Evolutionary conservation across 2,888 invertebrate genomes (phyloP).

Genomic region (Aelia acuminata): DNA sequence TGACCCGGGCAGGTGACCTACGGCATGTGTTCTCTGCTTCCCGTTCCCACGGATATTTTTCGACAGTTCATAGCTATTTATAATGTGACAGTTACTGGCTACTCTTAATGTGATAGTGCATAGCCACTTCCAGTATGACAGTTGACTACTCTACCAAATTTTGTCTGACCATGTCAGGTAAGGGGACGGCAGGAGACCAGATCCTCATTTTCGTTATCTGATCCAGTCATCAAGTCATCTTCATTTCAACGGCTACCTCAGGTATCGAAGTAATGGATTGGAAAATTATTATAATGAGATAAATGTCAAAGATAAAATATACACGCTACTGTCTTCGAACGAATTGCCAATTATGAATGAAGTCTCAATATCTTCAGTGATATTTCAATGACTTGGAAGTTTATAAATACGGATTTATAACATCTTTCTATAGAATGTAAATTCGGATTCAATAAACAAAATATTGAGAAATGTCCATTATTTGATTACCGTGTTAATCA

Average conservation of each 20-base stretch:
- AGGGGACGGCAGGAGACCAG: background rate
- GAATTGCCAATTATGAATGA: background rate
- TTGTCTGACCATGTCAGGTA: background rate
- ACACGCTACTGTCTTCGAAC: background rate
- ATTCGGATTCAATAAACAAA: no score
- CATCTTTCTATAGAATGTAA: no score
- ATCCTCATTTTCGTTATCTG: background rate
- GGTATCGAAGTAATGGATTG: background rate
- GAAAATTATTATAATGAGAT: background rate
- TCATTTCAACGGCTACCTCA: background rate
- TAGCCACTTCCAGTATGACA: no score
- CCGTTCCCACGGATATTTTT: slow-evolving; percentile 22
- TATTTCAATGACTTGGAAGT: no score
- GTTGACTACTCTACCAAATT: no score
- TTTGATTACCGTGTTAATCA: no score
- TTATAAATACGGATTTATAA: no score
- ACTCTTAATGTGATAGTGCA: no score
- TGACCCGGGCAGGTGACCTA: slow-evolving; percentile 39
- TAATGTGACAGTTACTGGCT: no score
- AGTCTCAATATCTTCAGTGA: background rate
- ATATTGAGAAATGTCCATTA: no score
- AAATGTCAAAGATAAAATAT: background rate
- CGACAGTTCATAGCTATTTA: background rate
- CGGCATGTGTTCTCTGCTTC: background rate
- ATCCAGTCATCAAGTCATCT: background rate